Evolutionary conservation across 1,140 invertebrate species (phyloP), one percentile per base, ranked within the genome.

Genomic region (Aphaenogaster floridana): DNA sequence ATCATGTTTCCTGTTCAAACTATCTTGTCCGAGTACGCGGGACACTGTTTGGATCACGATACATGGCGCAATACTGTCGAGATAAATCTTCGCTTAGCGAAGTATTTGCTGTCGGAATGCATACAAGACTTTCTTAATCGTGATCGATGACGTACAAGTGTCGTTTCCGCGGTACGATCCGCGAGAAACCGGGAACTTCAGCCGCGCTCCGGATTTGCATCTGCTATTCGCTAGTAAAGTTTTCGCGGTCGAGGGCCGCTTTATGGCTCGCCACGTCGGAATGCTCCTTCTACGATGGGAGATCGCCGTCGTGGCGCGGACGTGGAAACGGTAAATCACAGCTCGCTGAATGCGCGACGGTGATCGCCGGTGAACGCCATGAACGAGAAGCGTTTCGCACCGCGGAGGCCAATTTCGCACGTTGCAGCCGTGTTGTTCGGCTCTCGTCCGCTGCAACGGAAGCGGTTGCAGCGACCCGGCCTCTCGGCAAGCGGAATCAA

Each of bases 251-350:
- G 48, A 61, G 57, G 21, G 52, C 17, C 39, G 36, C 15, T 74
- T 72, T 74, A 61, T 61, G 39, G 36, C 52, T 63, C 52, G 48
- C 54, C 50, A 50, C 68, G 69, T 54, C 39, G 61, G 69, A 72
- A 36, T 66, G 69, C 11, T 74, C 78, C 77, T 81, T 61, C 54
- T 11, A 11, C n/a, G 61, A 48, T 39, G 11, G 42, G 71, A 72
- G 89, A 86, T 52, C 83, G 71, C 50, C 45, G 54, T 57, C 63
- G n/a, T 63, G 63, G n/a, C 34, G 52, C 71, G 88, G 45, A 90
- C 63, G 69, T 90, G 89, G 77, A 90, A 89, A 89, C 89, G 89
- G 89, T 90, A 90, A 90, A 90, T 90, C 89, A 90, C 76, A 42
- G 34, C 78, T 15, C 79, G 69, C 52, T 68, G 84, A 61, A 68